Evolutionary conservation across 1,140 invertebrate species (phyloP).

Genomic region (Armadillidium nasatum): DNA sequence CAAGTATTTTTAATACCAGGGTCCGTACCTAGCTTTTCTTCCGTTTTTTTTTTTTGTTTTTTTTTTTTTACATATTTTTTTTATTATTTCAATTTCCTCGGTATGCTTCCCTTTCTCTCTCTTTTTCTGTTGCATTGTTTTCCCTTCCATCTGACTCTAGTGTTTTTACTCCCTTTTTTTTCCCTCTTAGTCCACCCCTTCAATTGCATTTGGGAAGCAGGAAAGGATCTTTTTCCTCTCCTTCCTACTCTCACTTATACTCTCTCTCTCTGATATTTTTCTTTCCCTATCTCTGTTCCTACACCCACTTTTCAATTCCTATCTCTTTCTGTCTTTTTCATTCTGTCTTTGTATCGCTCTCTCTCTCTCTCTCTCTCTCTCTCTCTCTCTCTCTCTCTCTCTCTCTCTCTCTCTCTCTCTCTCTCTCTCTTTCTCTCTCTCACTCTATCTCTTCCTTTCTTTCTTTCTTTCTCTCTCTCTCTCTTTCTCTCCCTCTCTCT

Average conservation of each 20-base stretch:
- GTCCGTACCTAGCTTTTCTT: not conserved
- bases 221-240: not conserved
- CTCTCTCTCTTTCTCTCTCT: too few species aligned
- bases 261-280: not conserved
- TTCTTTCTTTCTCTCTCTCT: too few species aligned
- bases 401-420: too few species aligned
- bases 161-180: too few species aligned
- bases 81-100: not conserved
- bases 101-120: not conserved
- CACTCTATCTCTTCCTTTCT: not conserved
- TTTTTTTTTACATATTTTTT: too few species aligned
- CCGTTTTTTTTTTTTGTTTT: not conserved
- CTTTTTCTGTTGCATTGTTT: conserved; percentile 1
- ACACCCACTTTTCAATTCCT: not conserved
- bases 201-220: not conserved
- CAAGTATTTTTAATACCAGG: not conserved
- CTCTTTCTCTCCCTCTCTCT: too few species aligned
- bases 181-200: conserved; percentile 1
- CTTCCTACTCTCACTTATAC: conserved; percentile 3
- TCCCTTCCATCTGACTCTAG: not conserved
- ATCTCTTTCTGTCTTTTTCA: not conserved
- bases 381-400: too few species aligned
- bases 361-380: too few species aligned
- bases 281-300: not conserved
- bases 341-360: too few species aligned